phyloP scores from a whole-genome alignment of 2,113 vertebrate species.

The Vulpes lagopus region DNA sequence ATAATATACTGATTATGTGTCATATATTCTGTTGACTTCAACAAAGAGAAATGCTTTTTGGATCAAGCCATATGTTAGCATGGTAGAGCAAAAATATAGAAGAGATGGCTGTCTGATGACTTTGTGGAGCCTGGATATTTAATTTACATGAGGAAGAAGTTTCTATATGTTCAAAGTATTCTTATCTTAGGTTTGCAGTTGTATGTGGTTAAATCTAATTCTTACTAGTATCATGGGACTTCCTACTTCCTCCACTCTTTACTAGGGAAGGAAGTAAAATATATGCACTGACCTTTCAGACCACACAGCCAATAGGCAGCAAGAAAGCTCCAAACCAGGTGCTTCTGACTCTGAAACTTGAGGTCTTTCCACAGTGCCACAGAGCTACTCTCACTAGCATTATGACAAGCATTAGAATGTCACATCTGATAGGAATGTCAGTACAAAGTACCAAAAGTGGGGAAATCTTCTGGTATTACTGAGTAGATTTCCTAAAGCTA shows the following conservation, averaged over 20 bases:
- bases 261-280: not conserved
- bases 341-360: not conserved
- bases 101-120: not conserved
- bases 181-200: not conserved
- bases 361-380: not conserved
- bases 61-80: not conserved
- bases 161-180: not conserved
- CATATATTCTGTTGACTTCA: not conserved
- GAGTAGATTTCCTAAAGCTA: constrained; percentile 1
- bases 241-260: not conserved
- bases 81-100: not conserved
- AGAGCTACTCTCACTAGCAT: not conserved
- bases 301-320: not conserved
- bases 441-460: not conserved
- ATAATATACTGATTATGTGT: not conserved
- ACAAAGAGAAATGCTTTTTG: not conserved
- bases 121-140: not conserved
- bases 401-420: not conserved
- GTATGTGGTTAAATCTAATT: not conserved
- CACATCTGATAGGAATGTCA: not conserved
- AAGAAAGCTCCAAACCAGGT: not conserved
- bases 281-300: not conserved
- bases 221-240: not conserved
- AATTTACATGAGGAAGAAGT: not conserved
- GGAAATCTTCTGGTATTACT: not conserved